Conservation (phyloP, 2,888 invertebrate species). For the Spialia ferax region DNA sequence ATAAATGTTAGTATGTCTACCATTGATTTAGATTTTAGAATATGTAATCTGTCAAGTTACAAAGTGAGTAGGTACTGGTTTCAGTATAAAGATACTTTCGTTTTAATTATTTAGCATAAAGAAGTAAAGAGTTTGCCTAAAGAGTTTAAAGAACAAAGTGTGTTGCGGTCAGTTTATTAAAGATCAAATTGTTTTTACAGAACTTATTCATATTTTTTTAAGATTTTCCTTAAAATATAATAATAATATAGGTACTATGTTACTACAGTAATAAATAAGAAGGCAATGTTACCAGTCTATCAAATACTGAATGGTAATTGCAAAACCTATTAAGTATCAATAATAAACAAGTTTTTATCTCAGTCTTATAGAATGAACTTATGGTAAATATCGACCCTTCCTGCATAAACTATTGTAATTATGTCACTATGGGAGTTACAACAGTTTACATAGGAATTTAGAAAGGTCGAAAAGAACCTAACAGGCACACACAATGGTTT, state of each 20-base stretch:
- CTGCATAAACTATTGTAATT: no score
- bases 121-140: conserved; percentile 11
- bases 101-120: background rate
- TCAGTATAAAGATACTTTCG: no score
- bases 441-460: no score
- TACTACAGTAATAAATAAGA: background rate
- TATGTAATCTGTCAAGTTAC: no score
- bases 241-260: background rate
- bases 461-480: background rate
- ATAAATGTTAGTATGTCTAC: no score
- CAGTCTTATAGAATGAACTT: background rate
- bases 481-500: background rate
- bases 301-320: background rate
- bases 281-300: background rate
- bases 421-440: no score
- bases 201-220: background rate
- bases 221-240: background rate
- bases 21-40: no score
- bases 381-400: no score
- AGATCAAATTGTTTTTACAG: background rate
- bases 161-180: conserved; percentile 9
- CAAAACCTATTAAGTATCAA: background rate
- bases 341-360: background rate
- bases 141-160: conserved; percentile 6
- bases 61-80: no score